Evolutionary conservation across 2,888 invertebrate species (phyloP).

Genomic region (Steinernema hermaphroditum): DNA sequence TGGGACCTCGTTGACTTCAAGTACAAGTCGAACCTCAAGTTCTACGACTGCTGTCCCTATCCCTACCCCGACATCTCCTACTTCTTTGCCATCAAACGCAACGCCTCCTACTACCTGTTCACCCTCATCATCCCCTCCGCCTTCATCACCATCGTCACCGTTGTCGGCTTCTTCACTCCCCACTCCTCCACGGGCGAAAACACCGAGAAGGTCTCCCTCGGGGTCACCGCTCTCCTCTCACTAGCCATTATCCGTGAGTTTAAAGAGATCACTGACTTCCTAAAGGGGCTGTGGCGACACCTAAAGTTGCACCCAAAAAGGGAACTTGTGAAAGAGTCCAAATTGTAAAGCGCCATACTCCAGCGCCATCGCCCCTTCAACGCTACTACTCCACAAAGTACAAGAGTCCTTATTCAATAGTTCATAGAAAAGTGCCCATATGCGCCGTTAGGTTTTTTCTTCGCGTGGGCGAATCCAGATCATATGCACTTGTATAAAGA

Average conservation of each 20-base stretch:
- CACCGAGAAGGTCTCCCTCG: slow-evolving; percentile 62
- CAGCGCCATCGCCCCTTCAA: too few species aligned
- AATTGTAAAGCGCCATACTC: too few species aligned
- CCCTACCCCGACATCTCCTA: slow-evolving; percentile 65
- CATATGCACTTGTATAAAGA: too few species aligned
- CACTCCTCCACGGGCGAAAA: slow-evolving; percentile 65
- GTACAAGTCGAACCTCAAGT: slow-evolving; percentile 58
- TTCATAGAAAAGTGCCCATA: too few species aligned
- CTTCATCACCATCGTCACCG: slow-evolving; percentile 65
- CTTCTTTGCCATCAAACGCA: slow-evolving; percentile 64
- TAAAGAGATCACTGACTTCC: too few species aligned
- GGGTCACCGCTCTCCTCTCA: slow-evolving; percentile 61
- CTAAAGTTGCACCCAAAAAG: too few species aligned
- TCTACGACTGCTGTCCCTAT: slow-evolving; percentile 65
- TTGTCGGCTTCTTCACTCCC: slow-evolving; percentile 66
- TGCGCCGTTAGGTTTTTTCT: too few species aligned
- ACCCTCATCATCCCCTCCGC: slow-evolving; percentile 64
- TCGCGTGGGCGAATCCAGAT: too few species aligned
- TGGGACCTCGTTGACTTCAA: slow-evolving; percentile 64
- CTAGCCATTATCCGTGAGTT: slow-evolving; percentile 60
- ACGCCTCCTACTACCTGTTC: slow-evolving; percentile 65
- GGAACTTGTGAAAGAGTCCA: too few species aligned
- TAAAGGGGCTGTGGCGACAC: too few species aligned
- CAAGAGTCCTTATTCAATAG: too few species aligned
- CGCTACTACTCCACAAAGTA: too few species aligned